These are phyloP conservation scores for Ormyrus labotus DNA, from an alignment of 2,888 invertebrate genomes.

Conservation along the genomic window DNA sequence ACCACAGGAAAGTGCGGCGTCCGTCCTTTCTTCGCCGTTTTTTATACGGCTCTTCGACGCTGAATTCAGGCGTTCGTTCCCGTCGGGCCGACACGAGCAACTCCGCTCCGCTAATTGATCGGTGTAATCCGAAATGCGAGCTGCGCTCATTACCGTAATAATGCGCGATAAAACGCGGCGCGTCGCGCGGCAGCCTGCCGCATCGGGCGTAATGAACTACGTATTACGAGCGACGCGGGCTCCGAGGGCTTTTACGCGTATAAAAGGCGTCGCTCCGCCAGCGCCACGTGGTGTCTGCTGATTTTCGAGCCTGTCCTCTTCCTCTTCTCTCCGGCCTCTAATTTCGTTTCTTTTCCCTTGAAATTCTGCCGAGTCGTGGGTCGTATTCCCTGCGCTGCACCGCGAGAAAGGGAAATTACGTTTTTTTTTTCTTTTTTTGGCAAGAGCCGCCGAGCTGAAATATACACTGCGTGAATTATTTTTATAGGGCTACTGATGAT, in stretches of 20 bases:
- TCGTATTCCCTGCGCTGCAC: neutral
- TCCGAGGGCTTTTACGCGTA: neutral
- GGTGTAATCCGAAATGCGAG: constrained; percentile 66
- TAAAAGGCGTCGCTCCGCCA: too few species aligned
- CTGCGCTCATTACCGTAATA: constrained; percentile 68
- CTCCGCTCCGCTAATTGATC: constrained; percentile 67
- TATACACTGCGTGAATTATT: constrained; percentile 33
- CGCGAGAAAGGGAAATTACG: constrained; percentile 10
- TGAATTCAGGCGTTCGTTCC: constrained; percentile 6
- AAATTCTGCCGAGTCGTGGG: constrained; percentile 3
- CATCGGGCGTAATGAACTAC: constrained; percentile 64
- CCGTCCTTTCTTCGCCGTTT: constrained; percentile 5
- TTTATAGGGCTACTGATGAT: constrained; percentile 32
- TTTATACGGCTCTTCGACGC: neutral
- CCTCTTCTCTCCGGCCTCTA: neutral
- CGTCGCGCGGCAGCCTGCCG: neutral
- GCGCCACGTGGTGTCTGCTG: constrained; percentile 32
- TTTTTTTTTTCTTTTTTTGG: constrained; percentile 12
- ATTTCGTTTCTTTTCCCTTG: constrained; percentile 1
- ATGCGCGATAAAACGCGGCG: constrained; percentile 67
- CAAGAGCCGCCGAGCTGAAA: neutral
- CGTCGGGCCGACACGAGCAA: constrained; percentile 40
- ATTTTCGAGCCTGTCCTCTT: constrained; percentile 29
- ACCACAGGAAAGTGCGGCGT: constrained; percentile 3
- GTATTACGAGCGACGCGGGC: constrained; percentile 56